These are phyloP conservation scores for Hylaea fasciaria DNA, from an alignment of 2,888 invertebrate species.

Conservation along the genomic window DNA sequence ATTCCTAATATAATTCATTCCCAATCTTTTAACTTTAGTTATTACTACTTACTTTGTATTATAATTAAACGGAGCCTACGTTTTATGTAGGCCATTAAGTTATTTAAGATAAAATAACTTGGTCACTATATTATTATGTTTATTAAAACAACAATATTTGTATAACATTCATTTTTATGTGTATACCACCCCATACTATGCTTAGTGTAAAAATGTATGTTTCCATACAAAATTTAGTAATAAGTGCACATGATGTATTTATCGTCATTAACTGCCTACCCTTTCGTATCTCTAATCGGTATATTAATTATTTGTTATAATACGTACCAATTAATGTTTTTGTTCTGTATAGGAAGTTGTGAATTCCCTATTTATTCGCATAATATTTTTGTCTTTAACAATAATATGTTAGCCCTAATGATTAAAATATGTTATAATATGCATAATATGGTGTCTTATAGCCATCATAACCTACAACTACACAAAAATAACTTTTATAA, in stretches of 20 bases:
- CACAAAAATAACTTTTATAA: too few species aligned
- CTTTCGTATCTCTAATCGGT: background rate
- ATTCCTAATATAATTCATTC: constrained; percentile 48
- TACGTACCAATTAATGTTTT: too few species aligned
- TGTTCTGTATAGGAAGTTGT: too few species aligned
- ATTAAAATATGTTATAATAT: too few species aligned
- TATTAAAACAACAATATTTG: constrained; percentile 36
- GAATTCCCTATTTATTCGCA: too few species aligned
- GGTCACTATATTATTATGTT: constrained; percentile 48
- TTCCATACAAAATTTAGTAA: background rate
- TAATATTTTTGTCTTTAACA: too few species aligned
- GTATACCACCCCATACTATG: background rate
- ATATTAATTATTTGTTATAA: background rate
- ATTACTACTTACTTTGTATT: constrained; percentile 62
- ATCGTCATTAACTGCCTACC: background rate
- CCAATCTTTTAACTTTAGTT: constrained; percentile 53
- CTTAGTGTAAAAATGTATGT: background rate
- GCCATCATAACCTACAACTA: too few species aligned
- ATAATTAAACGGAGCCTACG: constrained; percentile 72
- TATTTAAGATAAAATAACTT: constrained; percentile 68
- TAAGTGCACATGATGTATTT: background rate
- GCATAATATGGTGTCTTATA: too few species aligned
- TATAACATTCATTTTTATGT: too few species aligned
- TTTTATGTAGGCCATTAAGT: constrained; percentile 82
- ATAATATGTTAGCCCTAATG: too few species aligned